A percentile compares a stretch with the other conserved stretches of the same genome.
Conservation (phyloP, 1,140 invertebrate species). For the Neotoxoptera formosana region DNA sequence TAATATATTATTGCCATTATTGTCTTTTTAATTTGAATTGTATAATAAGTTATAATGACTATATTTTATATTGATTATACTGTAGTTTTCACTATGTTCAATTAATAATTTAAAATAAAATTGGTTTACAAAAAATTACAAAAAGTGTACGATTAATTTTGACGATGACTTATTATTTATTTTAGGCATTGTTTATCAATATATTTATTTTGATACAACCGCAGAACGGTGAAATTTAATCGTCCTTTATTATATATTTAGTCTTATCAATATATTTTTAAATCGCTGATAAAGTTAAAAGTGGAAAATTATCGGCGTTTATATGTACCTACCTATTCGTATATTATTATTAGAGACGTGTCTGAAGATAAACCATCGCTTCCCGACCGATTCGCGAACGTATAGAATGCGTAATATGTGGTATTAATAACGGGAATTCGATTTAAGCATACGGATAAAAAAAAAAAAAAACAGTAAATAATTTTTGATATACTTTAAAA, state of each 20-base stretch:
- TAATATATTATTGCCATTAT: background rate
- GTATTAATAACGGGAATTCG: too few relatives aligned
- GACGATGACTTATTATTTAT: too few relatives aligned
- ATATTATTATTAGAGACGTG: background rate
- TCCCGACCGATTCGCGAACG: background rate
- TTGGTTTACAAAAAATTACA: background rate
- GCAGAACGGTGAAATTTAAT: background rate
- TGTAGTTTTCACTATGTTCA: background rate
- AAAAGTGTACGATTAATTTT: too few relatives aligned
- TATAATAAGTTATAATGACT: background rate
- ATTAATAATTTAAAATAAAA: background rate
- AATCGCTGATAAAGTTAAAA: background rate
- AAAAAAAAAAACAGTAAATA: background rate
- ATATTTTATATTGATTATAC: background rate
- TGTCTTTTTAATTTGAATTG: background rate
- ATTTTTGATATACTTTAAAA: background rate
- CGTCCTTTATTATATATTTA: background rate
- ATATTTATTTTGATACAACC: background rate
- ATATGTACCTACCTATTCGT: background rate
- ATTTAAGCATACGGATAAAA: too few relatives aligned
- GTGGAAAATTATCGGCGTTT: background rate
- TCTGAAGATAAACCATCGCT: background rate
- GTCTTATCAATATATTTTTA: background rate
- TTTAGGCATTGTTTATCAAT: background rate
- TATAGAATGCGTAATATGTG: background rate